These are phyloP conservation scores for Podarcis lilfordi DNA, from an alignment of 2,797 vertebrate genomes.

Conservation along the genomic window DNA sequence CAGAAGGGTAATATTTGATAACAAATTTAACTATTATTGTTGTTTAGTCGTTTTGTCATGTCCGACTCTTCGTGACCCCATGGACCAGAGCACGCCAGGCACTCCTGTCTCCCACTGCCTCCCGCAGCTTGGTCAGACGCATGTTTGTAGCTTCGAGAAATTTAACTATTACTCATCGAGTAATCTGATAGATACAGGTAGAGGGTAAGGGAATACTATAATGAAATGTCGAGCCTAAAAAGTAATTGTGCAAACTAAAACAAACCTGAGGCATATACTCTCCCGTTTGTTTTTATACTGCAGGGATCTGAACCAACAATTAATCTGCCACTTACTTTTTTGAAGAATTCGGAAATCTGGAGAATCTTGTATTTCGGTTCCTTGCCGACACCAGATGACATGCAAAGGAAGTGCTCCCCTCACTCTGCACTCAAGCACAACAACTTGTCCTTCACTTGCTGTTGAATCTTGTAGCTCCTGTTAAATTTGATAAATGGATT, in stretches of 20 bases:
- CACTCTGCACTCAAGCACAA: slow-evolving; percentile 94
- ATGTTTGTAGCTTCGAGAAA: too few species aligned
- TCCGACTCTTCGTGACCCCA: too few species aligned
- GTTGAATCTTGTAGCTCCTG: slow-evolving; percentile 89
- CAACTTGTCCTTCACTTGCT: slow-evolving; percentile 92
- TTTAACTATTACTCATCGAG: not conserved
- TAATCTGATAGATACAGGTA: not conserved
- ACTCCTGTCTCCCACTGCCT: too few species aligned
- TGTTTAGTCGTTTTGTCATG: too few species aligned
- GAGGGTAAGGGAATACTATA: not conserved
- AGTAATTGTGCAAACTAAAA: not conserved
- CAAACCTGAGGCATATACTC: not conserved
- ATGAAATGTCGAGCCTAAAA: not conserved
- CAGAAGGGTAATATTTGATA: slow-evolving; percentile 15
- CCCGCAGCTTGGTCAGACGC: too few species aligned
- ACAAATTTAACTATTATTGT: not conserved
- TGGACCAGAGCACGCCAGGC: too few species aligned
- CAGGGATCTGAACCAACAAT: not conserved
- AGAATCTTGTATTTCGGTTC: slow-evolving; percentile 92
- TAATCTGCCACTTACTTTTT: slow-evolving; percentile 87
- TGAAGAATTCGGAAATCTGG: slow-evolving; percentile 97
- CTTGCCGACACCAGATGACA: slow-evolving; percentile 92
- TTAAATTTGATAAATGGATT: slow-evolving; percentile 44
- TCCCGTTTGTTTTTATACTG: not conserved
- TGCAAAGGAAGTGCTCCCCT: slow-evolving; percentile 86